phyloP scores from a whole-genome alignment of 2,888 invertebrate genomes.

The Thecocarcelia acutangulata region DNA sequence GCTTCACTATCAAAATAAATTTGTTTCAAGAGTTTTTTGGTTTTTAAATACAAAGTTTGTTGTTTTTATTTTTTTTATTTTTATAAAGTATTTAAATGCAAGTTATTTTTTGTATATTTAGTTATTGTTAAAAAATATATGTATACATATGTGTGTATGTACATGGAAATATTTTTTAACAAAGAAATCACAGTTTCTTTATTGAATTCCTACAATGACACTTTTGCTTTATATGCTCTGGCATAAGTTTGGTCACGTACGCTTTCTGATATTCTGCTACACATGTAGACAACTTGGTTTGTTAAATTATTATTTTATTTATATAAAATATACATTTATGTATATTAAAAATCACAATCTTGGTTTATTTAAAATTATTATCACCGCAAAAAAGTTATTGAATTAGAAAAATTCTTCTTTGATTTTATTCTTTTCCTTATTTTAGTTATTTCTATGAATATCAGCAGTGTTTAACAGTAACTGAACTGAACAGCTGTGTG shows the following conservation, averaged over 20 bases:
- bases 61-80: slow-evolving; percentile 40
- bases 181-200: slow-evolving; percentile 65
- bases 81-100: slow-evolving; percentile 62
- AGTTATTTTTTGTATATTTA: slow-evolving; percentile 41
- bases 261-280: slow-evolving; percentile 61
- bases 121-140: slow-evolving; percentile 54
- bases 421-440: slow-evolving; percentile 8
- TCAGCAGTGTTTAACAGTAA: slow-evolving; percentile 70
- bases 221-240: slow-evolving; percentile 50
- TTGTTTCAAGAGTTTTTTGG: slow-evolving; percentile 35
- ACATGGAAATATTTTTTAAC: slow-evolving; percentile 29
- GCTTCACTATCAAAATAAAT: slow-evolving; percentile 58
- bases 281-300: slow-evolving; percentile 46
- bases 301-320: slow-evolving; percentile 7
- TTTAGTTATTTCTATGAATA: slow-evolving; percentile 50
- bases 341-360: slow-evolving; percentile 67
- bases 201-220: slow-evolving; percentile 42
- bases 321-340: slow-evolving; percentile 54
- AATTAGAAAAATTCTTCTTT: slow-evolving; percentile 45
- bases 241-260: slow-evolving; percentile 62
- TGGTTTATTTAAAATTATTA: slow-evolving; percentile 53
- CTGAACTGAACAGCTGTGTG: slow-evolving; percentile 67
- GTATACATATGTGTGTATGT: too few relatives aligned
- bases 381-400: slow-evolving; percentile 60
- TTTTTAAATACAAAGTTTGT: too few relatives aligned